Conservation (phyloP, 2,888 invertebrate genomes). For the Gymnocheta viridis region DNA sequence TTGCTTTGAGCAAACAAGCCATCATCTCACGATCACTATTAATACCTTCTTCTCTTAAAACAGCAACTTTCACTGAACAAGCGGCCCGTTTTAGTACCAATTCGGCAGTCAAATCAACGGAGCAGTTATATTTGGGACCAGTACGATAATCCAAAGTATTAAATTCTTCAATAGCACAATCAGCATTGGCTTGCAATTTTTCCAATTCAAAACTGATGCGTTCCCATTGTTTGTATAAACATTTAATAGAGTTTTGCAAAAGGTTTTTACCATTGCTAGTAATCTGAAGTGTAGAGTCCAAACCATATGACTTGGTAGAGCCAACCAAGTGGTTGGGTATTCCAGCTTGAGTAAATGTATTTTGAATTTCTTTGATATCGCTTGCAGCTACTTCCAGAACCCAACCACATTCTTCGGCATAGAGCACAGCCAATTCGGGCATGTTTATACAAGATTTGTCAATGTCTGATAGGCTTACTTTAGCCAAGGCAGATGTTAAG, state of each 20-base stretch:
- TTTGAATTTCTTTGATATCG: slow-evolving; percentile 84
- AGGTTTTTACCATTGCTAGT: slow-evolving; percentile 76
- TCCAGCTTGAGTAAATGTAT: slow-evolving; percentile 84
- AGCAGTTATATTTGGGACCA: slow-evolving; percentile 88
- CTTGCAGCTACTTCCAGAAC: slow-evolving; percentile 87
- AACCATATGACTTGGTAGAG: slow-evolving; percentile 85
- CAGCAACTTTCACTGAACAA: slow-evolving; percentile 89
- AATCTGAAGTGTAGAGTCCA: slow-evolving; percentile 81
- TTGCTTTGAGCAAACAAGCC: slow-evolving; percentile 91
- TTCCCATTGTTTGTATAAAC: slow-evolving; percentile 94
- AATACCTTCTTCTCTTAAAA: slow-evolving; percentile 95
- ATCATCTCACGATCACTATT: slow-evolving; percentile 99
- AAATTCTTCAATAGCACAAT: slow-evolving; percentile 91
- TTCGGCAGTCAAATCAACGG: slow-evolving; percentile 85
- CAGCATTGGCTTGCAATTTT: slow-evolving; percentile 89
- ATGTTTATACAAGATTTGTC: slow-evolving; percentile 75
- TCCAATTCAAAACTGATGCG: slow-evolving; percentile 96
- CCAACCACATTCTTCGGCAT: slow-evolving; percentile 94
- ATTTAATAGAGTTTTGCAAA: slow-evolving; percentile 85
- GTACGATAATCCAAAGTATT: slow-evolving; percentile 86
- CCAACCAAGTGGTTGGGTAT: slow-evolving; percentile 88
- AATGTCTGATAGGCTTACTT: slow-evolving; percentile 68
- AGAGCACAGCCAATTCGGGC: slow-evolving; percentile 87
- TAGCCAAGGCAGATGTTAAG: slow-evolving; percentile 82
- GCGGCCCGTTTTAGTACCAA: slow-evolving; percentile 77